Evolutionary conservation across 2,888 invertebrate species (phyloP), one percentile per base, ranked within the genome.

Genomic region (Eurytoma adleriae): DNA sequence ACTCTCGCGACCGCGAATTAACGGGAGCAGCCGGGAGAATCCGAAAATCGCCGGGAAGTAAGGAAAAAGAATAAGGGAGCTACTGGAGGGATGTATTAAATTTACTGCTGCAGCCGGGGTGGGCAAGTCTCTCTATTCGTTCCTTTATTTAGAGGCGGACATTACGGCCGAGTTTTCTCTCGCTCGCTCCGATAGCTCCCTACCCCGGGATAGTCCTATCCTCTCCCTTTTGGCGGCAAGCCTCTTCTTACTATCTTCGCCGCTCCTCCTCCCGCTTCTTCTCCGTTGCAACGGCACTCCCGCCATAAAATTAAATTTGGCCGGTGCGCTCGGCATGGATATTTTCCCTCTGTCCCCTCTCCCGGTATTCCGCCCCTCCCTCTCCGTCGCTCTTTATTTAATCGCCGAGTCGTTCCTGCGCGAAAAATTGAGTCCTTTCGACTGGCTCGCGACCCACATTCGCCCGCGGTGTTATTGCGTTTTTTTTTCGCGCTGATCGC

Each of bases 231-330:
- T 78, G 77, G 62, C 71, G 64, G 56, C 68, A 20, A 72, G 62
- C 59, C 56, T 66, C 56, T 61, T 56, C 61, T 68, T 73, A 18
- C 61, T 73, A 59, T 48, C 27, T 56, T 67, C 57, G 4, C 54
- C 54, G 14, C 54, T n/a, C 54, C 54, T 54, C 54, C 54, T 16
- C 64, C 27, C 40, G 16, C 61, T 61, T 16, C 27, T 30, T 56
- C 20, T 61, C 50, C 5, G 10, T 27, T 10, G 20, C 12, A 3
- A 40, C 54, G 20, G 14, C 71, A 12, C 14, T 24, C 56, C 12
- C 67, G 54, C 40, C 69, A 52, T 75, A 75, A 76, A 76, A 76
- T 80, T 80, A 76, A 80, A 80, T 80, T 71, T 72, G 75, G 69
- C 70, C 62, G 64, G 12, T 40, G 48, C 52, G 57, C 52, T 52